A percentile compares a stretch with the other conserved stretches of the same genome.
These are phyloP conservation scores for Zosterops lateralis DNA, from an alignment of 2,113 vertebrate genomes.

Conservation along the genomic window DNA sequence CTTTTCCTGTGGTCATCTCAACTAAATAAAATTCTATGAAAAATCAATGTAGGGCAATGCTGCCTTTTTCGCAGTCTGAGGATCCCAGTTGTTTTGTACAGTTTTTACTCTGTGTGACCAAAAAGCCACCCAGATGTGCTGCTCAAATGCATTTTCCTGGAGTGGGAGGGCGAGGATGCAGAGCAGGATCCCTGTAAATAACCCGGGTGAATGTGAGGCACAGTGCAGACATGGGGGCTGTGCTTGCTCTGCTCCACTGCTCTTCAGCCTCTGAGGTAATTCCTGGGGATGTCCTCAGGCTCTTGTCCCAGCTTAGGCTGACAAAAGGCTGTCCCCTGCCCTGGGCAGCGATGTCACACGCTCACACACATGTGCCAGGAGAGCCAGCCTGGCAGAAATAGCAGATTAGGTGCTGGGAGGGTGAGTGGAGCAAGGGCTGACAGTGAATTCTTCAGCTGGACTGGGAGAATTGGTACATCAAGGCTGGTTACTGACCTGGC, in stretches of 20 bases:
- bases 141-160: neutral
- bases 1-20: neutral
- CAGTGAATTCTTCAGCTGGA: neutral
- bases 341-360: slow-evolving; percentile 5
- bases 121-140: neutral
- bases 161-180: neutral
- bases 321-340: neutral
- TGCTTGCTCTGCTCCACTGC: neutral
- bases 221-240: neutral
- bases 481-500: neutral
- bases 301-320: neutral
- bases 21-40: neutral
- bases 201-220: neutral
- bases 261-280: slow-evolving; percentile 35
- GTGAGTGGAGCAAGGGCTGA: neutral
- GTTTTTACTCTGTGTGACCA: neutral
- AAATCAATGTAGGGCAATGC: neutral
- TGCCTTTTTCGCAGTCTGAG: neutral
- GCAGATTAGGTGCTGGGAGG: neutral
- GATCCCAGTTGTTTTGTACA: fast-evolving
- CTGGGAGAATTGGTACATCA: neutral
- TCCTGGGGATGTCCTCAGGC: slow-evolving; percentile 35
- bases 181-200: neutral
- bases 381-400: neutral
- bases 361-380: neutral